A percentile compares a stretch with the other conserved stretches of the same genome.
Evolutionary conservation across 30 jellyfish, hydroid and myxozoan genomes (phyloP).

Genomic region (Aurelia sp.): DNA sequence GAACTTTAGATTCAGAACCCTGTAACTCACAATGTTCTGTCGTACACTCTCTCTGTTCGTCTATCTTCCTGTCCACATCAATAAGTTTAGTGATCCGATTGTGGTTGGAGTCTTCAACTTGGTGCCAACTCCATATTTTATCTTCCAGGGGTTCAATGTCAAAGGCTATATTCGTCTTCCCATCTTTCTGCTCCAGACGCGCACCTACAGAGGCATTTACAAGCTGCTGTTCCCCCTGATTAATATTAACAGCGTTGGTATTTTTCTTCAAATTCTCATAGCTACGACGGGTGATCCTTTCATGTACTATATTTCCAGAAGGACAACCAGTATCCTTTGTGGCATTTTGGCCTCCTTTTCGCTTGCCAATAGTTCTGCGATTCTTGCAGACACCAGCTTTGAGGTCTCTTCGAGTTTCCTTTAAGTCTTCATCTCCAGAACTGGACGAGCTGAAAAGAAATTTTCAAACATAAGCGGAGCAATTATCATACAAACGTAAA

Average conservation of each 20-base stretch:
- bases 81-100: background rate
- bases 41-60: background rate
- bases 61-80: background rate
- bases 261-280: conserved; percentile 1
- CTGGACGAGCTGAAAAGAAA: conserved; percentile 32
- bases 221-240: background rate
- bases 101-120: background rate
- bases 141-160: conserved; percentile 47
- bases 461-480: too few relatives aligned
- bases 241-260: background rate
- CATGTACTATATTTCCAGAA: conserved; percentile 8
- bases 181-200: background rate
- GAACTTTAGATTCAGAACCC: background rate
- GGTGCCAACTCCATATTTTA: conserved; percentile 47
- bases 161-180: background rate
- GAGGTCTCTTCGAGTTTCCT: conserved; percentile 13
- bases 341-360: background rate
- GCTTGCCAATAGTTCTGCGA: background rate
- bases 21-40: background rate
- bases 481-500: too few relatives aligned
- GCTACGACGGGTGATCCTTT: conserved; percentile 18
- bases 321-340: background rate
- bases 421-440: conserved; percentile 63
- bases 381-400: conserved; percentile 19
- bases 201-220: background rate